phyloP scores from a whole-genome alignment of 2,113 vertebrate genomes.

The Chascanopsetta lugubris region DNA sequence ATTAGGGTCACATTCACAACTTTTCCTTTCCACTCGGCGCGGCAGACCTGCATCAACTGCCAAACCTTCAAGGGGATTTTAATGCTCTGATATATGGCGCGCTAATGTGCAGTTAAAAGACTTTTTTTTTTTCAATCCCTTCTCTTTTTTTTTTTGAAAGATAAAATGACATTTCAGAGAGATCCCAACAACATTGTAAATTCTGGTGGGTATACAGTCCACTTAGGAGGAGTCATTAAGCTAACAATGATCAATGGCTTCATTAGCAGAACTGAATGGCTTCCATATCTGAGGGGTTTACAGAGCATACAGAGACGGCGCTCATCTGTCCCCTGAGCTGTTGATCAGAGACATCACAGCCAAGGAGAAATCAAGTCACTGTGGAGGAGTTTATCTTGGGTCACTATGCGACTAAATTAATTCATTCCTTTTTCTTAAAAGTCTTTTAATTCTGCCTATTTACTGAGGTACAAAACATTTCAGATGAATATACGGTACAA shows the following conservation, averaged over 20 bases:
- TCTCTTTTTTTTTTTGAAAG: constrained; percentile 11
- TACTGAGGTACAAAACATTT: no score
- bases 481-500: no score
- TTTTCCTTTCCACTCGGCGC: background rate
- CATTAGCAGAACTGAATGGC: constrained; percentile 63
- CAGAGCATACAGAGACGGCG: constrained; percentile 39
- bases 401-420: no score
- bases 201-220: constrained; percentile 35
- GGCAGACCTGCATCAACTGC: background rate
- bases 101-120: background rate
- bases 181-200: constrained; percentile 14
- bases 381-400: background rate
- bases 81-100: background rate
- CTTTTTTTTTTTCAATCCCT: background rate
- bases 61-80: constrained; percentile 14
- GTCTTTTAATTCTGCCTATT: no score
- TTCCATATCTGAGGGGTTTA: constrained; percentile 57
- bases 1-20: background rate
- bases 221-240: constrained; percentile 60
- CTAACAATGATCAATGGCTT: constrained; percentile 68
- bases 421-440: no score
- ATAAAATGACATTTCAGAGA: constrained; percentile 16
- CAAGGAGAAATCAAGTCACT: constrained; percentile 29
- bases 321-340: constrained; percentile 44
- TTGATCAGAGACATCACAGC: constrained; percentile 53